phyloP scores from a whole-genome alignment of 2,797 vertebrate genomes.

The Neosilurus hyrtlii region DNA sequence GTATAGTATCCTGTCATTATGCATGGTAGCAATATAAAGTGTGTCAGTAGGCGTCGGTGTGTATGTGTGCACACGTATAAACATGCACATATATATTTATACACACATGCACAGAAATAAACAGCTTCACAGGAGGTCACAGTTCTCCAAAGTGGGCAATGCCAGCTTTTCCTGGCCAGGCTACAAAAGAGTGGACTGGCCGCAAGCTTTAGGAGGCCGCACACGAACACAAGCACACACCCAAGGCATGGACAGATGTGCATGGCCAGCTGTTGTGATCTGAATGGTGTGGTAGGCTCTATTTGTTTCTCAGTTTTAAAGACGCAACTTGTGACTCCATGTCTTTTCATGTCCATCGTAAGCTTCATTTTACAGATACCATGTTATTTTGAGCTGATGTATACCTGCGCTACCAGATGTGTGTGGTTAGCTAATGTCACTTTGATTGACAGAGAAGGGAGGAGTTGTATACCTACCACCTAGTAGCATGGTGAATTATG shows the following conservation, averaged over 20 bases:
- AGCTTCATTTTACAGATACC: neutral
- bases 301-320: neutral
- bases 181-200: constrained; percentile 21
- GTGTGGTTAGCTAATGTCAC: neutral
- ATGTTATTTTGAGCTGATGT: neutral
- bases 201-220: neutral
- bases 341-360: too few relatives aligned
- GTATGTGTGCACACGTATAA: neutral
- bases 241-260: constrained; percentile 14
- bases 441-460: neutral
- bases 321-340: neutral
- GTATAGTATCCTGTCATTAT: constrained; percentile 16
- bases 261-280: constrained; percentile 31
- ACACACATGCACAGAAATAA: constrained; percentile 29
- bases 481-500: neutral
- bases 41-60: constrained; percentile 9
- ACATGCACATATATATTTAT: constrained; percentile 1
- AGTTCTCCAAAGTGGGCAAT: neutral
- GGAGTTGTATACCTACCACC: neutral
- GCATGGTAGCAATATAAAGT: constrained; percentile 10
- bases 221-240: constrained; percentile 33
- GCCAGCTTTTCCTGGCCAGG: constrained; percentile 26
- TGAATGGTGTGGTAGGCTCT: neutral
- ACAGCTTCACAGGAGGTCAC: constrained; percentile 9
- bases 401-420: neutral